Conservation (phyloP, 1,140 invertebrate species). For the Procambarus virginalis region DNA sequence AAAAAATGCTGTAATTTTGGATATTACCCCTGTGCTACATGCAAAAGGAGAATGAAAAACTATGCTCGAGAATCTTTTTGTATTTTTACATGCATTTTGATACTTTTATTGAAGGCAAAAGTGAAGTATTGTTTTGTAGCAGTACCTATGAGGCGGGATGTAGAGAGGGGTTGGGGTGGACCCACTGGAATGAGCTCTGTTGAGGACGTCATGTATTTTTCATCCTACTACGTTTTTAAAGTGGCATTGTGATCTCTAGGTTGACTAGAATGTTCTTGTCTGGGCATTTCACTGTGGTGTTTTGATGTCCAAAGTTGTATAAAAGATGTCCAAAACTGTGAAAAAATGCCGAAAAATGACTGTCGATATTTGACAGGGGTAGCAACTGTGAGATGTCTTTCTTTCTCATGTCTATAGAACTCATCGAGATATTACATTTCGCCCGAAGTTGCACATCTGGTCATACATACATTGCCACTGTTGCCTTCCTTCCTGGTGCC, state of each 20-base stretch:
- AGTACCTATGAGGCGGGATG: constrained; percentile 66
- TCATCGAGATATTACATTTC: constrained; percentile 51
- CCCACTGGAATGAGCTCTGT: constrained; percentile 67
- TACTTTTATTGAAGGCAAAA: constrained; percentile 68
- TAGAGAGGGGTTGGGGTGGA: constrained; percentile 66
- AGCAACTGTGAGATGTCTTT: constrained; percentile 35
- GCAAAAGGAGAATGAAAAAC: constrained; percentile 55
- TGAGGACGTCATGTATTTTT: constrained; percentile 65
- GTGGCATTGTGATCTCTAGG: constrained; percentile 64
- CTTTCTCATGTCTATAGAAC: constrained; percentile 40
- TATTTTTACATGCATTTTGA: constrained; percentile 68
- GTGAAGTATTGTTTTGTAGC: constrained; percentile 67
- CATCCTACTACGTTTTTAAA: constrained; percentile 64
- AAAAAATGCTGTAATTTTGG: constrained; percentile 64
- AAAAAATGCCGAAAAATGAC: constrained; percentile 38
- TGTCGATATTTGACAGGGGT: constrained; percentile 40
- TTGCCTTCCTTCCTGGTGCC: constrained; percentile 67
- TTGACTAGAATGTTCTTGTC: constrained; percentile 22
- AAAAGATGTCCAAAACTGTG: constrained; percentile 37
- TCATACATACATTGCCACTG: constrained; percentile 63
- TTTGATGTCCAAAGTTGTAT: constrained; percentile 40
- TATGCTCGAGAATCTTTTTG: constrained; percentile 65
- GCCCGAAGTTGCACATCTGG: constrained; percentile 65
- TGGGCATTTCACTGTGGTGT: constrained; percentile 24
- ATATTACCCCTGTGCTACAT: constrained; percentile 64